phyloP scores from a whole-genome alignment of 2,113 vertebrate species.

The Oceanodroma tethys region DNA sequence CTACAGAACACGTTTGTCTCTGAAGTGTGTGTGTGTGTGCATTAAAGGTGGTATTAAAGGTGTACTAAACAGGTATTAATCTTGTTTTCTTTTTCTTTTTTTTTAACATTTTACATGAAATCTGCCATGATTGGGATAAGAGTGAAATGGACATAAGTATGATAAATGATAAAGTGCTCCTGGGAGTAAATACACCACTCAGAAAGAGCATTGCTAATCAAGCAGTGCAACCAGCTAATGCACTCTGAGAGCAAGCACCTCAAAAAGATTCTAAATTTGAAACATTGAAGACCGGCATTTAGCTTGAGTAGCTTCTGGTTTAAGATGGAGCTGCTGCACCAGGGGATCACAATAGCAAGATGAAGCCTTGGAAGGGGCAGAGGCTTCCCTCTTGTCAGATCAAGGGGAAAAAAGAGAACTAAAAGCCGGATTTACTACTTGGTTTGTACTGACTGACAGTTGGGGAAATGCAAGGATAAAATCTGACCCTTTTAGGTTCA shows the following conservation, averaged over 20 bases:
- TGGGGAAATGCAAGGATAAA: neutral
- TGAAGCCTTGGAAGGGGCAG: neutral
- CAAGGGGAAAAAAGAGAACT: neutral
- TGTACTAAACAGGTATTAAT: slow-evolving; percentile 55
- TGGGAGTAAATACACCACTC: slow-evolving; percentile 68
- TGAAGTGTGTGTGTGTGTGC: neutral
- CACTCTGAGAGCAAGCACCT: slow-evolving; percentile 25
- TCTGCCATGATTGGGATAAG: slow-evolving; percentile 55
- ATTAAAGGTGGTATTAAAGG: slow-evolving; percentile 21
- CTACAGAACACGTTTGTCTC: neutral
- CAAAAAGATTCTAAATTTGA: slow-evolving; percentile 59
- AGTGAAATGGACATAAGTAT: slow-evolving; percentile 67
- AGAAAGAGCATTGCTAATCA: slow-evolving; percentile 68
- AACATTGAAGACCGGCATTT: slow-evolving; percentile 60
- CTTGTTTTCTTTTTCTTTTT: slow-evolving; percentile 14
- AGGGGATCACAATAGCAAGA: slow-evolving; percentile 1
- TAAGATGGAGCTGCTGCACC: slow-evolving; percentile 42
- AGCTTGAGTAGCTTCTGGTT: slow-evolving; percentile 54
- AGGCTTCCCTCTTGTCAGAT: neutral
- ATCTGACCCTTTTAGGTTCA: neutral
- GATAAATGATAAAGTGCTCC: slow-evolving; percentile 67
- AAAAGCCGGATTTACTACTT: neutral
- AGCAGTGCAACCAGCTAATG: slow-evolving; percentile 34
- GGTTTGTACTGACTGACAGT: neutral
- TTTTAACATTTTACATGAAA: slow-evolving; percentile 51